Conservation (phyloP, 1,140 invertebrate genomes). For the Microplitis mediator region DNA sequence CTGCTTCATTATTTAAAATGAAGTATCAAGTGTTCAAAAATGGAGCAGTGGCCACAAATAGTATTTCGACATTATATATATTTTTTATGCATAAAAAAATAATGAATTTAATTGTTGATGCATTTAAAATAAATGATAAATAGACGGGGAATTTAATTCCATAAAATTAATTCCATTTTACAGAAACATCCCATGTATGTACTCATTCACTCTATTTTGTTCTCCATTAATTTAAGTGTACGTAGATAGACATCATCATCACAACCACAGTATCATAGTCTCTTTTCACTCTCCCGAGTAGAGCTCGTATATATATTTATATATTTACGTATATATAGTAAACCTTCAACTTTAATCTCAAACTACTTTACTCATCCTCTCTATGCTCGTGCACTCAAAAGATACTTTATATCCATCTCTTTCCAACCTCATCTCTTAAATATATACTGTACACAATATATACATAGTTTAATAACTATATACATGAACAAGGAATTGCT, state of each 20-base stretch:
- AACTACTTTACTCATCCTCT: constrained; percentile 13
- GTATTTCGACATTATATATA: too few relatives aligned
- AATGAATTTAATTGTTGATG: too few relatives aligned
- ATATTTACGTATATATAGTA: too few relatives aligned
- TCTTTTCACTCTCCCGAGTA: constrained; percentile 30
- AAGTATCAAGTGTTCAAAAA: too few relatives aligned
- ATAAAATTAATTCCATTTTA: constrained; percentile 64
- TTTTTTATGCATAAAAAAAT: too few relatives aligned
- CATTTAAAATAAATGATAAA: too few relatives aligned
- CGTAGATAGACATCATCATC: constrained; percentile 16
- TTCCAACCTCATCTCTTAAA: neutral
- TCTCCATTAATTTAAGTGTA: constrained; percentile 60
- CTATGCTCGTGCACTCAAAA: neutral
- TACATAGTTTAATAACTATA: constrained; percentile 42
- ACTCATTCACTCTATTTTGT: constrained; percentile 60
- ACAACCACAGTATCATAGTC: constrained; percentile 14
- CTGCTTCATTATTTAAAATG: too few relatives aligned
- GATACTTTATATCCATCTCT: neutral
- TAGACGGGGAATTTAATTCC: constrained; percentile 56
- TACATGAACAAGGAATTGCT: constrained; percentile 61
- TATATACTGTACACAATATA: neutral
- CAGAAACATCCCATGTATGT: constrained; percentile 47
- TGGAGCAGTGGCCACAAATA: too few relatives aligned
- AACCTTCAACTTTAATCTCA: neutral
- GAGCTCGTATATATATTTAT: too few relatives aligned